These are phyloP conservation scores for Montipora capricornis DNA, from an alignment of 64 coral and sea anemone species.

Conservation along the genomic window DNA sequence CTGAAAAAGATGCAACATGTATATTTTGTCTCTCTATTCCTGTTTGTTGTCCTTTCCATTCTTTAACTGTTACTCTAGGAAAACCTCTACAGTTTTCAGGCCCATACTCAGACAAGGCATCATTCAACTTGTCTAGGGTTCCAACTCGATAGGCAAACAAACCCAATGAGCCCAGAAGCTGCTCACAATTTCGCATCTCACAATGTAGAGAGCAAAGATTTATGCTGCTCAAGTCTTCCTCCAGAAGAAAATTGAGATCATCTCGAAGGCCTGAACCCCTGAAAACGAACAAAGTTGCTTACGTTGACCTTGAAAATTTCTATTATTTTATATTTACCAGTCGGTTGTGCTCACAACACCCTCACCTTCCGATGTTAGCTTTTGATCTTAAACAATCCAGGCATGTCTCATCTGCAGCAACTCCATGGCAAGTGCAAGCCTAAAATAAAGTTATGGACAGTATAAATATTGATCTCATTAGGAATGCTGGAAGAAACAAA, in stretches of 20 bases:
- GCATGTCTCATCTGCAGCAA: slow-evolving; percentile 59
- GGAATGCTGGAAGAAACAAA: neutral
- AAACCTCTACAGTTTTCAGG: slow-evolving; percentile 45
- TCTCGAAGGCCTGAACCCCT: slow-evolving; percentile 50
- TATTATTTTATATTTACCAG: slow-evolving; percentile 1
- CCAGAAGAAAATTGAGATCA: slow-evolving; percentile 73
- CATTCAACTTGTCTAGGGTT: slow-evolving; percentile 28
- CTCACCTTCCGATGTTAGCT: slow-evolving; percentile 74
- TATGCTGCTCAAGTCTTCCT: slow-evolving; percentile 68
- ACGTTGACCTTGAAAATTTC: neutral
- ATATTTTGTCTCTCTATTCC: slow-evolving; percentile 40
- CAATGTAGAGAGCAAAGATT: slow-evolving; percentile 72
- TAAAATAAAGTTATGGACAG: slow-evolving; percentile 11
- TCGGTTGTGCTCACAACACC: neutral
- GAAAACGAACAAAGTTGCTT: neutral
- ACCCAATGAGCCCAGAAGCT: slow-evolving; percentile 31
- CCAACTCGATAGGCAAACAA: slow-evolving; percentile 37
- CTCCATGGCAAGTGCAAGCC: slow-evolving; percentile 58
- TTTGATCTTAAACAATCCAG: slow-evolving; percentile 60
- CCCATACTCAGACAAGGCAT: slow-evolving; percentile 20
- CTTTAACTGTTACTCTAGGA: slow-evolving; percentile 36
- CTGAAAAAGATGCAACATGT: slow-evolving; percentile 58
- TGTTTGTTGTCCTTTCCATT: slow-evolving; percentile 42
- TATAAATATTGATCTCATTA: neutral
- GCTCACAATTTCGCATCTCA: slow-evolving; percentile 42